Percentiles rank a stretch among this genome's conserved stretches.
These are phyloP conservation scores for Natator depressus DNA, from an alignment of 2,113 vertebrate genomes.

Conservation along the genomic window DNA sequence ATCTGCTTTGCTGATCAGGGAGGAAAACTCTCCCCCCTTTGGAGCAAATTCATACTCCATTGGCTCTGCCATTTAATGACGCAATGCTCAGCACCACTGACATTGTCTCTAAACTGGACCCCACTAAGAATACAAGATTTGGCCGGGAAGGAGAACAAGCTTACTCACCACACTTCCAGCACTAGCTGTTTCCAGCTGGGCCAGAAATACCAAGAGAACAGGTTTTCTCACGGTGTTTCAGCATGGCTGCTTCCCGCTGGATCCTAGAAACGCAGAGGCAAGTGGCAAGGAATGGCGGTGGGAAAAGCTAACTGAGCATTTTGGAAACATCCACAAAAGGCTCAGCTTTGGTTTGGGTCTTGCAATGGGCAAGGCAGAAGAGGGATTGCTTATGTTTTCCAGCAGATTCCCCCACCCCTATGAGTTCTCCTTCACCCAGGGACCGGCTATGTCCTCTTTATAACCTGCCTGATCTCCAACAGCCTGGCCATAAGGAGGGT, in stretches of 20 bases:
- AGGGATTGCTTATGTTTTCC: background rate
- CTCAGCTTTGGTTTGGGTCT: background rate
- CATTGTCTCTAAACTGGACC: background rate
- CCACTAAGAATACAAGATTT: background rate
- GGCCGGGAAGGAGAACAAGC: background rate
- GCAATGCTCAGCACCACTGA: background rate
- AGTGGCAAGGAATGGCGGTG: background rate
- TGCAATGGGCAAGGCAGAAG: background rate
- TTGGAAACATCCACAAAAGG: background rate
- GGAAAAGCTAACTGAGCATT: background rate
- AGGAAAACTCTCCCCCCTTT: background rate
- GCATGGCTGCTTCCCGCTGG: background rate
- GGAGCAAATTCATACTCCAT: background rate
- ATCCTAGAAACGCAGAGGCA: background rate
- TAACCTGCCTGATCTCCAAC: background rate
- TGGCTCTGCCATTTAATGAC: background rate
- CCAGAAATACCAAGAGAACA: background rate
- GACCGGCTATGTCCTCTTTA: background rate
- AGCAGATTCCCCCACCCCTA: background rate
- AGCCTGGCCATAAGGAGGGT: slow-evolving; percentile 8
- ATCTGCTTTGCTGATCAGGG: slow-evolving; percentile 1
- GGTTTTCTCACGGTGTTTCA: background rate
- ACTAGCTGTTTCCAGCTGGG: background rate
- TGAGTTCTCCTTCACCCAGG: background rate
- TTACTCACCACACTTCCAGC: background rate